Evolutionary conservation across 2,888 invertebrate genomes (phyloP).

Genomic region (Acrobasis consociella): DNA sequence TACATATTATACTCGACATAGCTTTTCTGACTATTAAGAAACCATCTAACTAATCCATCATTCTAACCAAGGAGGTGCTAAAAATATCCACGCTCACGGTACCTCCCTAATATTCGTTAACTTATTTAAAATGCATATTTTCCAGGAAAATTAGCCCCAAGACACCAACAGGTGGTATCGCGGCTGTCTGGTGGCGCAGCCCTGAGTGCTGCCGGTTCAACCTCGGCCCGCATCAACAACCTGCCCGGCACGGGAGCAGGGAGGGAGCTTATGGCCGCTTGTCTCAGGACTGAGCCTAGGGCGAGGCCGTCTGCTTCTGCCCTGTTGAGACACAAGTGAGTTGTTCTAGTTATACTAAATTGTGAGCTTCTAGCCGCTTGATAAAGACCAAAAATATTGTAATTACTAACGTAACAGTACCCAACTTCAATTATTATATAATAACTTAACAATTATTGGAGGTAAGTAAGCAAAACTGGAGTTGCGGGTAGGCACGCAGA

Average conservation of each 20-base stretch:
- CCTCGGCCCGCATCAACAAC: conserved; percentile 34
- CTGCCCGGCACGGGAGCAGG: conserved; percentile 61
- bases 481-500: too few relatives aligned
- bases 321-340: conserved; percentile 84
- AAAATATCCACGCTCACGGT: too few relatives aligned
- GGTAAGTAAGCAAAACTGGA: too few relatives aligned
- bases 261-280: conserved; percentile 79
- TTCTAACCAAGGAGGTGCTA: too few relatives aligned
- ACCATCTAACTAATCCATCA: too few relatives aligned
- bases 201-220: conserved; percentile 45
- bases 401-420: too few relatives aligned
- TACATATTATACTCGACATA: too few relatives aligned
- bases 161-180: conserved; percentile 74
- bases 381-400: conserved; percentile 84
- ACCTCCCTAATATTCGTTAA: background rate
- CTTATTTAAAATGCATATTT: background rate
- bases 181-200: conserved; percentile 67
- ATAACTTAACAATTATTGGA: too few relatives aligned
- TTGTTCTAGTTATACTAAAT: conserved; percentile 17
- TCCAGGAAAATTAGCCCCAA: conserved; percentile 71
- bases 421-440: too few relatives aligned
- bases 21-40: too few relatives aligned
- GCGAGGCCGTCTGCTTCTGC: conserved; percentile 84
- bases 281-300: conserved; percentile 85
- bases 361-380: conserved; percentile 81